Conservation (phyloP, 1,140 invertebrate genomes). For the Heliconius eleuchia region DNA sequence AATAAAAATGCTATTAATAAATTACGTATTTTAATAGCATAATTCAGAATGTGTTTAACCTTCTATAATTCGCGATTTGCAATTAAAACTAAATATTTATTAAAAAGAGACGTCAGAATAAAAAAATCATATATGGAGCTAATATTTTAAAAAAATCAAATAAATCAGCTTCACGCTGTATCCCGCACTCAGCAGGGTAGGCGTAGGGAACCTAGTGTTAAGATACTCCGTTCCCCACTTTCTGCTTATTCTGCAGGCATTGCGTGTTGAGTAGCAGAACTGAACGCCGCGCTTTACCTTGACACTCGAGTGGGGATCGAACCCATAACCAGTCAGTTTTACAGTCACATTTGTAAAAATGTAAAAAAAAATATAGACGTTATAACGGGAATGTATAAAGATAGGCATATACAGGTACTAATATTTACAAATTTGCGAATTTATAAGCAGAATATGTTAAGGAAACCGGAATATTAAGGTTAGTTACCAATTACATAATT, state of each 20-base stretch:
- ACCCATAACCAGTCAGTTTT: no score
- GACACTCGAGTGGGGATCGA: no score
- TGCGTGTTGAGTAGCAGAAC: no score
- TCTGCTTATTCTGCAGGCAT: no score
- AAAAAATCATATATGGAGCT: not conserved
- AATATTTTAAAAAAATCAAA: not conserved
- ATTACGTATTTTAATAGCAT: not conserved
- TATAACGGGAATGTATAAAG: no score
- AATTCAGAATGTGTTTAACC: not conserved
- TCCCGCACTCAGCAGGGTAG: no score
- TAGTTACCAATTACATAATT: conserved; percentile 47
- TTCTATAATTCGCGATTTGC: not conserved
- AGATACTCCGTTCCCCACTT: no score
- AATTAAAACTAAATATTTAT: not conserved
- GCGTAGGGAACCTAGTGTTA: no score
- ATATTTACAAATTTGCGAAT: conserved; percentile 16
- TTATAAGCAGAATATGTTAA: conserved; percentile 26
- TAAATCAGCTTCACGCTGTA: no score
- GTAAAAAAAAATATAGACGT: no score
- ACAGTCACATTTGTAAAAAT: no score
- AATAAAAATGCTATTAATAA: not conserved
- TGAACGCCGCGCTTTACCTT: no score
- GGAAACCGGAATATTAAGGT: conserved; percentile 39
- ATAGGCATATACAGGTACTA: not conserved
- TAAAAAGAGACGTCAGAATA: not conserved